Evolutionary conservation across 92 coral and sea anemone species (phyloP), one percentile per base, ranked within the genome.

Genomic region (Palythoa grandis): DNA sequence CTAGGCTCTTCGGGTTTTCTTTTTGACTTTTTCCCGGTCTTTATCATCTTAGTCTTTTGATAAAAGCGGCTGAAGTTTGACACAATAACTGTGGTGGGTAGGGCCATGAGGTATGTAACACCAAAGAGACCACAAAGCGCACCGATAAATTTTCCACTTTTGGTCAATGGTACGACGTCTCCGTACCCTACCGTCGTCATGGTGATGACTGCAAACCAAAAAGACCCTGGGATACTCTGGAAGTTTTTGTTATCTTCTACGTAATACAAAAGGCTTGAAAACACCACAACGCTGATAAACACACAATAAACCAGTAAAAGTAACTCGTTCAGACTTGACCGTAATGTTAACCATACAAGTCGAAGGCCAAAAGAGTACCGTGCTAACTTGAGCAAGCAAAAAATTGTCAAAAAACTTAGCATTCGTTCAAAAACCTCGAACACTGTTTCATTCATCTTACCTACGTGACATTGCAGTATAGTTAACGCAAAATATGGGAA

Each of bases 121-220:
- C 93, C 93, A 29, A 83, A 90, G 35, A 90, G 79, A 3, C 90
- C 93, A 66, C 93, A 90, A 17, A 90, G 82, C 24, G 88, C 91
- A 39, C 93, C 86, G 65, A 87, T 72, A 70, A 87, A 2, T 83
- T 90, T 87, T 82, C 93, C 93, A 20, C 76, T 85, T 48, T 39
- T 37, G 52, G 93, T 90, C 66, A 72, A 75, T 4, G 93, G 93
- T 22, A 87, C 72, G 52, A 87, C 52, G 86, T 90, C 93, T 60
- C 93, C 93, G 65, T 87, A 90, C 12, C 93, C 93, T 68, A 91
- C 93, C 35, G 93, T 91, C 56, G 93, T 91, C 91, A 91, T 91
- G 83, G 93, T 91, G 72, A 91, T 87, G 48, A 88, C 70, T 22
- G 73, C 80, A 74, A 74, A 91, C 93, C 93, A 91, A 66, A 87